Percentiles rank a stretch among this genome's conserved stretches.
Evolutionary conservation across 2,888 invertebrate species (phyloP).

Genomic region (Leucoma salicis): DNA sequence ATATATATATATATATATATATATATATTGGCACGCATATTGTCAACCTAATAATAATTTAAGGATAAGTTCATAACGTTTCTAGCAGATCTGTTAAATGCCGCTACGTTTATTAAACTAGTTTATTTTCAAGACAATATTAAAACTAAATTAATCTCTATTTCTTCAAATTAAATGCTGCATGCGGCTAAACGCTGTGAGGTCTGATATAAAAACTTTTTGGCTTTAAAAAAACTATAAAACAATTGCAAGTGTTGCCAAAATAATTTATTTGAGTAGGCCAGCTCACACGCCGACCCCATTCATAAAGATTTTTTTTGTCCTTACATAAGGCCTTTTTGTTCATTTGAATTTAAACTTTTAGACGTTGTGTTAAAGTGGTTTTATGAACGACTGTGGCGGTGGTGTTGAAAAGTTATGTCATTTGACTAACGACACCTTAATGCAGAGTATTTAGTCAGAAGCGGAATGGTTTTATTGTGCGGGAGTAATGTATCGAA

Average conservation of each 20-base stretch:
- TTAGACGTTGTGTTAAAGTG: slow-evolving; percentile 12
- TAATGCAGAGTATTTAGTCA: slow-evolving; percentile 77
- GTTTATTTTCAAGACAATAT: too few species aligned
- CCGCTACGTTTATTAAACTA: too few species aligned
- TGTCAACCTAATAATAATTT: too few species aligned
- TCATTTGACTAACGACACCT: slow-evolving; percentile 78
- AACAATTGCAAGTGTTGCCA: slow-evolving; percentile 63
- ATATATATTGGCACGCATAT: too few species aligned
- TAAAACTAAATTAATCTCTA: too few species aligned
- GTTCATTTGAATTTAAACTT: slow-evolving; percentile 18
- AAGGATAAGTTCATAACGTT: too few species aligned
- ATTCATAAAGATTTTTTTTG: slow-evolving; percentile 70
- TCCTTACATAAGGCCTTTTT: slow-evolving; percentile 26
- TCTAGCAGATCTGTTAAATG: too few species aligned
- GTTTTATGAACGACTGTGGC: slow-evolving; percentile 15
- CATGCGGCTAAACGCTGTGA: too few species aligned
- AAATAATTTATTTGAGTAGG: slow-evolving; percentile 70
- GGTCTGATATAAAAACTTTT: background rate
- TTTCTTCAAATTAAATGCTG: too few species aligned
- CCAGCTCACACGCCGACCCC: slow-evolving; percentile 62
- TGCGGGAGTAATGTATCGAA: slow-evolving; percentile 75
- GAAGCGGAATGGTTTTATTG: slow-evolving; percentile 68
- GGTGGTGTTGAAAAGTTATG: slow-evolving; percentile 36
- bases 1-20: too few species aligned
- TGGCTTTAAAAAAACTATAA: slow-evolving; percentile 41